Percentiles rank a stretch among this genome's conserved stretches.
Conservation (phyloP, 2,113 vertebrate species). For the Planiliza haematocheilus region DNA sequence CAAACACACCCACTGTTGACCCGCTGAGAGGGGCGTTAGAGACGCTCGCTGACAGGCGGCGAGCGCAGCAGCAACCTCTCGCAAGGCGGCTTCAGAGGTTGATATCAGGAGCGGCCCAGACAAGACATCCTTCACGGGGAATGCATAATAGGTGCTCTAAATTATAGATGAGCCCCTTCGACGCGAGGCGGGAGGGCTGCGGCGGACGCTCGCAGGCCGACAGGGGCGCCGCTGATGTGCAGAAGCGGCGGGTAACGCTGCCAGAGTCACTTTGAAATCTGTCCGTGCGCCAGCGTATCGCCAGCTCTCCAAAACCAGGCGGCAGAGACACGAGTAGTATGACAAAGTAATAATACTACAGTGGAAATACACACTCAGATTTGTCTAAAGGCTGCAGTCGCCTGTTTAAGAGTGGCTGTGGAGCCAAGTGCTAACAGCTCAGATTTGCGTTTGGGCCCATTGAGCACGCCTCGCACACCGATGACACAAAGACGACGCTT, state of each 20-base stretch:
- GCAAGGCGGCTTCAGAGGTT: constrained; percentile 12
- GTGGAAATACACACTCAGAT: too few relatives aligned
- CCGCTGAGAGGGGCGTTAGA: constrained; percentile 21
- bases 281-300: too few relatives aligned
- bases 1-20: constrained; percentile 44
- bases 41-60: constrained; percentile 14
- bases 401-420: too few relatives aligned
- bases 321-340: too few relatives aligned
- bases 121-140: constrained; percentile 58
- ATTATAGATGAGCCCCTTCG: constrained; percentile 62
- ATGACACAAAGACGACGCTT: too few relatives aligned
- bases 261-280: background rate
- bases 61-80: constrained; percentile 1
- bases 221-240: background rate
- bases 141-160: constrained; percentile 59
- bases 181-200: constrained; percentile 6
- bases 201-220: background rate
- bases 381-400: too few relatives aligned
- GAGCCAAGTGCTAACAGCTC: too few relatives aligned
- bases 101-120: constrained; percentile 50
- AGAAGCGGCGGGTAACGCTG: background rate
- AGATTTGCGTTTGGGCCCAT: too few relatives aligned
- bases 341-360: too few relatives aligned
- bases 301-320: too few relatives aligned
- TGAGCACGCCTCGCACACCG: too few relatives aligned